These are phyloP conservation scores for Blera fallax DNA, from an alignment of 2,888 invertebrate species.

Conservation along the genomic window DNA sequence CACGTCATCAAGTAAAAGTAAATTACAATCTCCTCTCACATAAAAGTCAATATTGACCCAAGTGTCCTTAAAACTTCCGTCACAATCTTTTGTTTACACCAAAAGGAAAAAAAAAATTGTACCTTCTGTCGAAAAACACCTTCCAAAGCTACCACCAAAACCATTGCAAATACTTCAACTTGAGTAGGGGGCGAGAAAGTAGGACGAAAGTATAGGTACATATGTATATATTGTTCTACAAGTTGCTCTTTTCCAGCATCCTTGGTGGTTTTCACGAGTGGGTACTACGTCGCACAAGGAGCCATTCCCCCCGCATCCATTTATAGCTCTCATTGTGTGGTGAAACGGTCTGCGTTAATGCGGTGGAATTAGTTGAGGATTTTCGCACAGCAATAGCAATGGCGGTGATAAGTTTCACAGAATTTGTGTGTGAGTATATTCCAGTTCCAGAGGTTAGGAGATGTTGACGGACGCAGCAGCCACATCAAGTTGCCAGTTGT, in stretches of 20 bases:
- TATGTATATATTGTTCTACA: constrained; percentile 46
- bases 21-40: constrained; percentile 32
- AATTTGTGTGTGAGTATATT: constrained; percentile 24
- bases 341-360: constrained; percentile 60
- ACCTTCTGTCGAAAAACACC: background rate
- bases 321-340: constrained; percentile 34
- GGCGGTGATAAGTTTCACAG: constrained; percentile 45
- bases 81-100: constrained; percentile 36
- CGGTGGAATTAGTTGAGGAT: constrained; percentile 67
- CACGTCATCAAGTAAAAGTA: constrained; percentile 19
- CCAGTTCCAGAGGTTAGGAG: background rate
- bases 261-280: constrained; percentile 43
- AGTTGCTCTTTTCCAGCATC: constrained; percentile 46
- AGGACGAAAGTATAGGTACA: constrained; percentile 4
- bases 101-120: constrained; percentile 20
- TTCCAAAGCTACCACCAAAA: background rate
- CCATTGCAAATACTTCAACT: background rate
- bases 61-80: constrained; percentile 55
- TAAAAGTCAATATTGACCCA: constrained; percentile 59
- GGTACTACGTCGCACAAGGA: constrained; percentile 7
- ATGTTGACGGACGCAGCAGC: constrained; percentile 34
- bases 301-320: background rate
- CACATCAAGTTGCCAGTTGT: constrained; percentile 63
- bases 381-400: constrained; percentile 62
- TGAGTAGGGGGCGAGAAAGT: constrained; percentile 2